Percentiles rank a stretch among this genome's conserved stretches.
These are phyloP conservation scores for Escarpia spicata DNA, from an alignment of 2,888 invertebrate genomes.

Conservation along the genomic window DNA sequence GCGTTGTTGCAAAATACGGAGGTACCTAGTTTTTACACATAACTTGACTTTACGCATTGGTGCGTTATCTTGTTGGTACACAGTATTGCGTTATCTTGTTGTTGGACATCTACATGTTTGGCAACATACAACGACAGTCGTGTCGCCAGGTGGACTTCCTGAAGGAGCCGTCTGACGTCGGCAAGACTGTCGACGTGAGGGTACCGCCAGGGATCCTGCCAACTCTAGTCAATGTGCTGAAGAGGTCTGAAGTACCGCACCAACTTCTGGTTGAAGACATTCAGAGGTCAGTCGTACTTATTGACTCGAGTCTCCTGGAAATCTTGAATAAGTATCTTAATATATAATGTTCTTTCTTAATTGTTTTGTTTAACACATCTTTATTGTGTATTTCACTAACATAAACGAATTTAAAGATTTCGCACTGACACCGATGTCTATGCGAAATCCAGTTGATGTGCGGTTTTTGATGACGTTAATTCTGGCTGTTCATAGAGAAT, in stretches of 20 bases:
- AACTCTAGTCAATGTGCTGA: not conserved
- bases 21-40: too few relatives aligned
- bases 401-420: not conserved
- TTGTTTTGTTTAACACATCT: not conserved
- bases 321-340: not conserved
- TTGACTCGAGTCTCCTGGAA: not conserved
- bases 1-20: too few relatives aligned
- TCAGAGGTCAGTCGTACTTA: not conserved
- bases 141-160: not conserved
- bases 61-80: not conserved
- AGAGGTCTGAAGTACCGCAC: not conserved
- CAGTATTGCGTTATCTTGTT: not conserved
- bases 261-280: not conserved
- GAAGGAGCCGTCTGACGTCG: not conserved
- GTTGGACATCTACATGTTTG: not conserved
- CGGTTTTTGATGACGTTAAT: too few relatives aligned
- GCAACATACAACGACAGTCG: not conserved
- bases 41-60: too few relatives aligned
- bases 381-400: not conserved
- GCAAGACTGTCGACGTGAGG: slow-evolving; percentile 13
- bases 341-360: not conserved
- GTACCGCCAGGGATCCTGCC: not conserved
- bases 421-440: not conserved
- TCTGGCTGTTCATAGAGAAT: too few relatives aligned
- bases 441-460: too few relatives aligned